Evolutionary conservation across 1,140 invertebrate genomes (phyloP).

Genomic region (Lamellibrachia luymesi): DNA sequence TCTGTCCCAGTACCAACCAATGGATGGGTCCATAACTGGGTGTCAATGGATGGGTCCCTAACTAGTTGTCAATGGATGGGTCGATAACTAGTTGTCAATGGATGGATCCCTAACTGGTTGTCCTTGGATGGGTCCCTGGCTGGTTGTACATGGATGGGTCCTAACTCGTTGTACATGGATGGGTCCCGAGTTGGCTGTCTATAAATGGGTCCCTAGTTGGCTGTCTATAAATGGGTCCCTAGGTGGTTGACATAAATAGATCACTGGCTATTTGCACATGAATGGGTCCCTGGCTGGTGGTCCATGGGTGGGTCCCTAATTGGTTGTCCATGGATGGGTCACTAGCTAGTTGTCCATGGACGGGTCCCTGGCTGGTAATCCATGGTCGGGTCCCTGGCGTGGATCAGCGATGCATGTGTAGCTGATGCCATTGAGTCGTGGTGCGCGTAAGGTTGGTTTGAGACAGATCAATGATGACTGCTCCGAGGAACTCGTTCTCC

Average conservation of each 20-base stretch:
- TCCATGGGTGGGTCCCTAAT: too few relatives aligned
- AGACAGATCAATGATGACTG: conserved; percentile 71
- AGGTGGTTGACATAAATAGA: too few relatives aligned
- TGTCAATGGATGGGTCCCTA: too few relatives aligned
- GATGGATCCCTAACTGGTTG: neutral
- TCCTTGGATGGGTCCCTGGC: neutral
- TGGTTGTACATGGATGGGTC: neutral
- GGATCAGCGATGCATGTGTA: conserved; percentile 38
- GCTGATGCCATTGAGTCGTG: conserved; percentile 54
- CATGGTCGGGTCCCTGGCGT: neutral
- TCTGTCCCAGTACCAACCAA: too few relatives aligned
- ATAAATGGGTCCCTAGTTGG: too few relatives aligned
- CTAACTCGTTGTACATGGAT: neutral
- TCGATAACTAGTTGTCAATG: too few relatives aligned
- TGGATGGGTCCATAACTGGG: too few relatives aligned
- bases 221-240: too few relatives aligned
- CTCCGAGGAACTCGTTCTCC: conserved; percentile 92
- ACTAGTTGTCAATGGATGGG: neutral
- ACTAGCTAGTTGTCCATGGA: neutral
- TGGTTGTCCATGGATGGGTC: neutral
- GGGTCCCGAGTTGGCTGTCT: neutral
- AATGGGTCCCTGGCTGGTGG: too few relatives aligned
- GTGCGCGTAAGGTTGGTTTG: conserved; percentile 74
- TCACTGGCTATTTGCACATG: too few relatives aligned
- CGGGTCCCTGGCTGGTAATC: neutral